Evolutionary conservation across 1,140 invertebrate genomes (phyloP), one percentile per base, ranked within the genome.

Genomic region (Rhagoletis pomonella): DNA sequence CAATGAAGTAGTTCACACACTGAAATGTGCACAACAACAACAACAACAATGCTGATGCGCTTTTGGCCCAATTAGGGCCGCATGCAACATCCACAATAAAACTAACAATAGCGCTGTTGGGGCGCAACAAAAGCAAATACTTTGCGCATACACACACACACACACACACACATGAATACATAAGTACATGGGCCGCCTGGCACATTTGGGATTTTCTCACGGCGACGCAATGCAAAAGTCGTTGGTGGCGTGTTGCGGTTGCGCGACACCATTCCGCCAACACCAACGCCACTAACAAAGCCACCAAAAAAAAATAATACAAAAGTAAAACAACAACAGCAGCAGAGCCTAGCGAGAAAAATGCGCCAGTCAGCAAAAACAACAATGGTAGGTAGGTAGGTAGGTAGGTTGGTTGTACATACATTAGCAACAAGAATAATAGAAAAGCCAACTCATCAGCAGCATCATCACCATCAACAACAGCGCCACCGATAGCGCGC

Each of bases 191-290:
- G 17, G 44, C 73, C 44, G 73, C 73, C 14, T 81, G 73, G 50
- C 73, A 55, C 73, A 81, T 81, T 81, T 81, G 73, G 14, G 73
- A 81, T 81, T 81, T 81, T 81, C 73, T 81, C 73, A 81, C 73
- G 73, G n/a, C 73, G 50, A 81, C 73, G 73, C 73, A 81, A 81
- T 81, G 73, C 73, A 81, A 55, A 55, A 81, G 50, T 81, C 44
- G 73, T 19, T 81, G 73, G 73, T 14, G 73, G 44, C 55, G 73
- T 81, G 50, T 81, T 81, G 73, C n/a, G 73, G 73, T 81, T 81
- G 73, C 73, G 73, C 73, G 73, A 81, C 73, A 81, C 73, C 73
- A 81, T 81, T 81, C 73, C 73, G 50, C 44, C 42, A 47, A 73
- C 69, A 73, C 69, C 73, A 81, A 81, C 73, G 47, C n/a, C 50